Percentiles rank a stretch among this genome's conserved stretches.
Conservation (phyloP, 2,888 invertebrate genomes). For the Branchellion lobata region DNA sequence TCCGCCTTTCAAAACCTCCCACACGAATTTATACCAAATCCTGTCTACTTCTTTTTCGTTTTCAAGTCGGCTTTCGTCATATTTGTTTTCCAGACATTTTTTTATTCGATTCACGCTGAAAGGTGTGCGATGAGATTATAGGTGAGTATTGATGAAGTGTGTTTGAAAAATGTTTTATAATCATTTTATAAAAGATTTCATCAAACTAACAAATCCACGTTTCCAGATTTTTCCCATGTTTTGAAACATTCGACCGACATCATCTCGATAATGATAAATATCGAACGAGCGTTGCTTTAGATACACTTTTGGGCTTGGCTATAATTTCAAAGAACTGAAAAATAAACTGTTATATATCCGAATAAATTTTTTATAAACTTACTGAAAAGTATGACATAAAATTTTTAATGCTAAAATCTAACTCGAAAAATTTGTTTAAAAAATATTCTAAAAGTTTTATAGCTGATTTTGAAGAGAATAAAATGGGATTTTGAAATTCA, state of each 20-base stretch:
- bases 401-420: no score
- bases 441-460: no score
- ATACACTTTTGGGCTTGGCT: no score
- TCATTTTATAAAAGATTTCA: neutral
- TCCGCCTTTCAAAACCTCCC: constrained; percentile 74
- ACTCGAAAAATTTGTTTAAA: no score
- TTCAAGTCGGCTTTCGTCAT: constrained; percentile 7
- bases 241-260: neutral
- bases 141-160: neutral
- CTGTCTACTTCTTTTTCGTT: constrained; percentile 66
- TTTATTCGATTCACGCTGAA: constrained; percentile 10
- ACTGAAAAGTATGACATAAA: no score
- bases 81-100: constrained; percentile 6
- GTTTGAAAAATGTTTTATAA: no score
- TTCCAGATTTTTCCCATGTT: constrained; percentile 32
- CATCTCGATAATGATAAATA: constrained; percentile 8
- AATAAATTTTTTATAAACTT: no score
- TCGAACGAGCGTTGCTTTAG: no score
- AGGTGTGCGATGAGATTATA: neutral
- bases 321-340: no score
- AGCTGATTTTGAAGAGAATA: no score
- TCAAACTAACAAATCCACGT: constrained; percentile 20
- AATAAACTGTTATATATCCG: no score
- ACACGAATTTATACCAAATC: constrained; percentile 77
- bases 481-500: no score